Conservation (phyloP, 2,113 vertebrate species). For the Scatophagus argus region DNA sequence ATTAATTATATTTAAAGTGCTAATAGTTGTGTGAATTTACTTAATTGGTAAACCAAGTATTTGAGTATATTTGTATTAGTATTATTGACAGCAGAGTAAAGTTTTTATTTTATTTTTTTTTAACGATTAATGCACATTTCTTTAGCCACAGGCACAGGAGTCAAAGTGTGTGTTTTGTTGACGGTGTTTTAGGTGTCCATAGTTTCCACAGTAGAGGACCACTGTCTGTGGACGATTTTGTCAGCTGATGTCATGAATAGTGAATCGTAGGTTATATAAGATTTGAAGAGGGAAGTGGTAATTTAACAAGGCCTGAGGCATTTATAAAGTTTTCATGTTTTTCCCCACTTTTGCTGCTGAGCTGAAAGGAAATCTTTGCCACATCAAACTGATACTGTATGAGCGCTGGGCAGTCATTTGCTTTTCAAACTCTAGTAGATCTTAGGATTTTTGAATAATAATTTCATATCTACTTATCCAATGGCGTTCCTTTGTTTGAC, state of each 20-base stretch:
- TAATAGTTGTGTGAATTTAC: not conserved
- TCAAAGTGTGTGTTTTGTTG: not conserved
- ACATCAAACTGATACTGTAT: constrained; percentile 15
- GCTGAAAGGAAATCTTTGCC: constrained; percentile 36
- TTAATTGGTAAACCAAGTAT: not conserved
- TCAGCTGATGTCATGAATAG: constrained; percentile 58
- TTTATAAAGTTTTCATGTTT: constrained; percentile 66
- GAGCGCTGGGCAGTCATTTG: not conserved
- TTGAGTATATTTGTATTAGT: not conserved
- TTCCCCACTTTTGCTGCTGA: constrained; percentile 20
- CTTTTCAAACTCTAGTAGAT: not conserved
- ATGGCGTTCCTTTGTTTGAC: not conserved
- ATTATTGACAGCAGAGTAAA: not conserved
- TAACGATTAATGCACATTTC: not conserved
- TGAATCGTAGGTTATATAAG: constrained; percentile 42
- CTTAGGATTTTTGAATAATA: not conserved
- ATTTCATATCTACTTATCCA: not conserved
- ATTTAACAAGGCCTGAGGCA: constrained; percentile 55
- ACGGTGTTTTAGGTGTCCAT: not conserved
- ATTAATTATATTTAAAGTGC: not conserved
- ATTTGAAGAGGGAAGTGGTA: constrained; percentile 47
- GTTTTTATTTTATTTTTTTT: not conserved
- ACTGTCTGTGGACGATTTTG: constrained; percentile 10
- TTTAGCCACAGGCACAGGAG: not conserved
- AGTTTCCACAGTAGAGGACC: constrained; percentile 4